Percentiles rank a stretch among this genome's conserved stretches.
phyloP scores from a whole-genome alignment of 2,888 invertebrate species.

The Mesopsocus fuscifrons region DNA sequence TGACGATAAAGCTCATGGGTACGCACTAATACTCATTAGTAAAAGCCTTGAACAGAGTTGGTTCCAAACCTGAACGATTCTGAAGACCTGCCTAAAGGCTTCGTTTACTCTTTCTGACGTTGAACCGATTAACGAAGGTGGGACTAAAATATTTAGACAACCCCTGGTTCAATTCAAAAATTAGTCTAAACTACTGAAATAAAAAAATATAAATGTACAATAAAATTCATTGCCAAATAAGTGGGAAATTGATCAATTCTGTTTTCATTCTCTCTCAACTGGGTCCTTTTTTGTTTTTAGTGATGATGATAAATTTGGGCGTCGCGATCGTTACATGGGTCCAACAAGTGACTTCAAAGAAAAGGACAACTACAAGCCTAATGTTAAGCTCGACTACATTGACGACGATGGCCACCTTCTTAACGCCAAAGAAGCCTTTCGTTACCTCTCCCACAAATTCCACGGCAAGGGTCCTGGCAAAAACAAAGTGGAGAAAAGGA shows the following conservation, averaged over 20 bases:
- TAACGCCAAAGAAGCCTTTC: slow-evolving; percentile 83
- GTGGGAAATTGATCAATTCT: no score
- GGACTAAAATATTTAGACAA: no score
- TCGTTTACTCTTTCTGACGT: not conserved
- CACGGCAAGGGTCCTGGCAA: slow-evolving; percentile 99
- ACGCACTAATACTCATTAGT: slow-evolving; percentile 18
- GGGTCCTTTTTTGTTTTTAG: no score
- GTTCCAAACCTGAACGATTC: not conserved
- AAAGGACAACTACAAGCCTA: slow-evolving; percentile 75
- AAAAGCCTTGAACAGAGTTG: not conserved
- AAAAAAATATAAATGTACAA: no score
- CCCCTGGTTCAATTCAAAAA: no score
- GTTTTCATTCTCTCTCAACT: no score
- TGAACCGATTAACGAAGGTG: no score
- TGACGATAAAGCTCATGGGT: slow-evolving; percentile 56
- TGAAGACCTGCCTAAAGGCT: not conserved
- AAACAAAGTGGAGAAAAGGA: slow-evolving; percentile 89
- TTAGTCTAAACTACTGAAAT: no score
- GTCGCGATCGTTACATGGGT: slow-evolving; percentile 57
- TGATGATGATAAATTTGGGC: slow-evolving; percentile 59
- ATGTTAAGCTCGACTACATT: slow-evolving; percentile 89
- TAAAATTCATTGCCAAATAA: no score
- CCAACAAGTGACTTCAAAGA: slow-evolving; percentile 85
- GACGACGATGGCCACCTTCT: slow-evolving; percentile 89
- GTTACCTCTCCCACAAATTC: slow-evolving; percentile 92